Evolutionary conservation across 2,888 invertebrate species (phyloP).

Genomic region (Ashinkailepas kermadecensis): DNA sequence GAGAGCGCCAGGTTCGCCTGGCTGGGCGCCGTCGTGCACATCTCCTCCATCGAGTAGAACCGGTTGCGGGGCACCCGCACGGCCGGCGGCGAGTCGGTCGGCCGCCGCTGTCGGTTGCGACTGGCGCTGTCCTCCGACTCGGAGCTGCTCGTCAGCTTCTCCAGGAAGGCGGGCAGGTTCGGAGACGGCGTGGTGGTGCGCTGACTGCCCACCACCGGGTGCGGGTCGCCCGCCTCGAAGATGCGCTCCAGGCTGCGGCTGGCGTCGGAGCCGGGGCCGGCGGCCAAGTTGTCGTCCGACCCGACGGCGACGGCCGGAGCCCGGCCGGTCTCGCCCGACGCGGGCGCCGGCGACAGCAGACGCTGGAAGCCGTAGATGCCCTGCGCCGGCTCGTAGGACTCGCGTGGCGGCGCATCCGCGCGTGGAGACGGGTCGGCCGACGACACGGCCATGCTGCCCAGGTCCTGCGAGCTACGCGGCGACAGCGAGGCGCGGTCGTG

Average conservation of each 20-base stretch:
- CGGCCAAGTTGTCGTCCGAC: neutral
- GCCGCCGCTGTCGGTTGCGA: neutral
- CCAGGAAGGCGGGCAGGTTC: slow-evolving; percentile 13
- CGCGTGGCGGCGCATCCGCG: neutral
- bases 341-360: neutral
- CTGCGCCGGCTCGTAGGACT: neutral
- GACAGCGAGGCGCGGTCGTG: neutral
- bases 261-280: neutral
- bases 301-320: neutral
- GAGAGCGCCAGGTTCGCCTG: neutral
- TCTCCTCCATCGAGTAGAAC: slow-evolving; percentile 18
- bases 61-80: slow-evolving; percentile 9
- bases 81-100: slow-evolving; percentile 4
- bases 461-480: neutral
- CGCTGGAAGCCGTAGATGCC: slow-evolving; percentile 19
- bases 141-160: slow-evolving; percentile 16
- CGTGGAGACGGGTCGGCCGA: neutral
- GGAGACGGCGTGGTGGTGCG: neutral
- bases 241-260: slow-evolving; percentile 13
- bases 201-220: neutral
- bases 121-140: slow-evolving; percentile 15
- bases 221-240: neutral
- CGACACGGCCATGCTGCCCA: neutral
- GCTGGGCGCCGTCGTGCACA: slow-evolving; percentile 10
- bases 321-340: neutral